Evolutionary conservation across 2,113 vertebrate species (phyloP), one percentile per base, ranked within the genome.

Genomic region (Mus musculus): DNA sequence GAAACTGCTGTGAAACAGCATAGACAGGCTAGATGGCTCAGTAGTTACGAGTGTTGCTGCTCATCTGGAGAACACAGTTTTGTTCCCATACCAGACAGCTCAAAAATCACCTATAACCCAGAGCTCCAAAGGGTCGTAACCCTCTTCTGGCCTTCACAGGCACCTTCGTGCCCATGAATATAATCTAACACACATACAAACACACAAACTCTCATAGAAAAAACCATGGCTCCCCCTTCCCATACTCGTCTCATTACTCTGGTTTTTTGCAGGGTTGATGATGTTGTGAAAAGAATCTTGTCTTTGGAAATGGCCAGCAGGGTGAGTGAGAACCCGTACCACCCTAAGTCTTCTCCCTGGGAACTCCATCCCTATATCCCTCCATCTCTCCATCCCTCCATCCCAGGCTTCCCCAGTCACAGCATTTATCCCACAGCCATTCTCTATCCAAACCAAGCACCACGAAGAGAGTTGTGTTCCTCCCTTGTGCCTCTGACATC

Each of bases 221-320:
- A 92, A 71, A 91, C 26, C n/a, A 20, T 28, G 85, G 61, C 46
- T 88, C 19, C 14, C 5, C 7, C 49, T 36, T 16, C 39, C 36
- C 26, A 46, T 10, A 20, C n/a, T 80, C 33, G 6, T 77, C 67
- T 97, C 65, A 78, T 76, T 81, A 42, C 73, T 96, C 0, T 85
- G 30, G 93, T 49, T 93, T 98, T 98, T 85, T 56, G 93, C 97
- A 99, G 99, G 12, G 98, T 99, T 59, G 99, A 99, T 24, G 99
- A 99, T 93, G 63, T 99, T 5, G 99, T 99, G 92, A 99, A 97
- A 98, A 99, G 98, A 89, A 93, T 99, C n/a, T 95, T 99, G 91
- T 99, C 99, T 3, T 94, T 99, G 99, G 99, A 99, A 97, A 98
- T 99, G 97, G 99, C 99, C 19, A 99, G 91, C 96, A 98, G 99